phyloP scores from a whole-genome alignment of 2,888 invertebrate species.

The Bombylius discolor region DNA sequence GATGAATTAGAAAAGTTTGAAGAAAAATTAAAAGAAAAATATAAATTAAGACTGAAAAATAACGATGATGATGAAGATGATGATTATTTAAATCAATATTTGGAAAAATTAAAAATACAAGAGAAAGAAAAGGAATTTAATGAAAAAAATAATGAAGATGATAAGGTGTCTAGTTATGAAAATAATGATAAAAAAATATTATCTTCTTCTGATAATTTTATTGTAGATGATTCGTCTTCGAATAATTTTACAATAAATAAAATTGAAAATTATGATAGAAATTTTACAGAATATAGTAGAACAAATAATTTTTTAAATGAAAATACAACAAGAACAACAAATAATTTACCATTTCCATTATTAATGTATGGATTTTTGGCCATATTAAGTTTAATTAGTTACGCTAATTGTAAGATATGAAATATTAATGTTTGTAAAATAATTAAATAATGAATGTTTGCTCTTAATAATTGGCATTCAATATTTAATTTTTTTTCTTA shows the following conservation, averaged over 20 bases:
- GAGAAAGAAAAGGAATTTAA: constrained; percentile 14
- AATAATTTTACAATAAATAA: not conserved
- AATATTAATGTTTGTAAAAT: not conserved
- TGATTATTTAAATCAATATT: constrained; percentile 35
- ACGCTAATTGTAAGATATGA: constrained; percentile 28
- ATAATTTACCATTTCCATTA: constrained; percentile 17
- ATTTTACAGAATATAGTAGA: not conserved
- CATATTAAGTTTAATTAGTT: constrained; percentile 33
- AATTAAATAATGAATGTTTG: constrained; percentile 19
- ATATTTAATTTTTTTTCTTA: no score
- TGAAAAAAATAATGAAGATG: not conserved
- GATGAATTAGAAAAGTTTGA: constrained; percentile 34
- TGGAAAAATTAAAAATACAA: constrained; percentile 29
- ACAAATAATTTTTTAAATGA: not conserved
- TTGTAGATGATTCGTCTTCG: not conserved
- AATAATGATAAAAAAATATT: not conserved
- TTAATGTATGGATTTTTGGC: constrained; percentile 34
- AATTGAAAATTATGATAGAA: not conserved
- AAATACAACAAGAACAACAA: constrained; percentile 4
- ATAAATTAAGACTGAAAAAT: constrained; percentile 6
- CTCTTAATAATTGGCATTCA: constrained; percentile 4
- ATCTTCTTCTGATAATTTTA: no score
- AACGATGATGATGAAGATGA: constrained; percentile 8
- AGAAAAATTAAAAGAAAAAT: constrained; percentile 29
- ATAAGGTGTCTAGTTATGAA: not conserved